Conservation (phyloP, 1,140 invertebrate species). For the Aleiodes sp. region DNA sequence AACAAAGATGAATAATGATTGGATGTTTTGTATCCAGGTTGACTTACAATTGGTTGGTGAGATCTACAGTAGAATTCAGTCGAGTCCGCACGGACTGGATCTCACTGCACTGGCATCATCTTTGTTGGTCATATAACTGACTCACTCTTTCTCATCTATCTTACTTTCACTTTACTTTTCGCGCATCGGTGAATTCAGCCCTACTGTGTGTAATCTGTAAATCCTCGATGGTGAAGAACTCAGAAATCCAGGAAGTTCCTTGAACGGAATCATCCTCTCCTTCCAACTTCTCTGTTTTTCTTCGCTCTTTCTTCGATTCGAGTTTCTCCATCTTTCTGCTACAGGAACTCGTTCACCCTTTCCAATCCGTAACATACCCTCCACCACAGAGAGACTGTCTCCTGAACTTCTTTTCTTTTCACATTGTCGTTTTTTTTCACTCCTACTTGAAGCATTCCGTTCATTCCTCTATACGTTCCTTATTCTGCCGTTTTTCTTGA, state of each 20-base stretch:
- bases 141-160: conserved; percentile 19
- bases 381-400: conserved; percentile 4
- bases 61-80: neutral
- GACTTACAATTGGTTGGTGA: conserved; percentile 36
- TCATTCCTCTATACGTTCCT: neutral
- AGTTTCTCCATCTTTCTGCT: neutral
- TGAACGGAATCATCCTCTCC: conserved; percentile 50
- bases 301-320: conserved; percentile 8
- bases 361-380: neutral
- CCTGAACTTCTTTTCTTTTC: neutral
- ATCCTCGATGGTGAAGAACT: conserved; percentile 54
- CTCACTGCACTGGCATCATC: neutral
- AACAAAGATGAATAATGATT: conserved; percentile 35
- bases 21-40: conserved; percentile 7
- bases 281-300: conserved; percentile 4
- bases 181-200: conserved; percentile 43
- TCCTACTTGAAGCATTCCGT: neutral
- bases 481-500: conserved; percentile 19
- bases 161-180: conserved; percentile 1
- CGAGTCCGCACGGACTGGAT: conserved; percentile 59
- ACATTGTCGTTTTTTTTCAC: conserved; percentile 11
- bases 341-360: conserved; percentile 7
- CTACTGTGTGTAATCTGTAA: conserved; percentile 59
- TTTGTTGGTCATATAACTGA: conserved; percentile 9
- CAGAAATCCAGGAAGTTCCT: conserved; percentile 60